Base-by-base conservation (phyloP, 64 coral and sea anemone genomes). In the Stichodactyla helianthus region DNA sequence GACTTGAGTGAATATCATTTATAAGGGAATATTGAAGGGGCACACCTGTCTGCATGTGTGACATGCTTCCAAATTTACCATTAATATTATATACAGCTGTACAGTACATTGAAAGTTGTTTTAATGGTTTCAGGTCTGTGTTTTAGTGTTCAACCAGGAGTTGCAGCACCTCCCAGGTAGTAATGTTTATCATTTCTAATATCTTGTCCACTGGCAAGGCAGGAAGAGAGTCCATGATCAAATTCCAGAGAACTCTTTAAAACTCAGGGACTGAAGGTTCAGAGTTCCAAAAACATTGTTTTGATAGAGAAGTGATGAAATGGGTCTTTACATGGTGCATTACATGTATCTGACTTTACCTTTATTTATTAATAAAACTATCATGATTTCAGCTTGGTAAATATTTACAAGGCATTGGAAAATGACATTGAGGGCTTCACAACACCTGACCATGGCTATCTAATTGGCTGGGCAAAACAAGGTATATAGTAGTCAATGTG, bases 401-500 rank as follows among this genome's bases (percentile, higher is more conserved):
- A 98, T 90, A 98, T 98, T 68, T 98, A 95, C 65, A 98, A 98
- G 82, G 96, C 94, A 50, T 61, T 98, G 52, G n/a, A 22, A 71
- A 94, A 86, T 93, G 96, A 98, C 50, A 98, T 98, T 83, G 93
- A 98, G 13, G 93, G 90, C 26, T 98, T 98, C 61, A 58, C 77
- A 77, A 84, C 55, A 28, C 96, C 96, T 31, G 93, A 86, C 26
- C 96, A 98, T 98, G 96, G 96, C n/a, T 94, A 98, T 35, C 90
- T 98, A 5, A 84, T 85, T 50, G 96, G 96, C 35, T 98, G 96
- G 96, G 96, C 96, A 86, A 94, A 94, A 55, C 96, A 98, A 86
- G 96, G 96, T 98, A 87, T 7, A 71, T 14, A 5, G 5, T 57
- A 67, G 55, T 0, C 60, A 58, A 59, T 35, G 5, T 25, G 44